Conservation (phyloP, 2,113 vertebrate species). For the Prietella phreatophila region DNA sequence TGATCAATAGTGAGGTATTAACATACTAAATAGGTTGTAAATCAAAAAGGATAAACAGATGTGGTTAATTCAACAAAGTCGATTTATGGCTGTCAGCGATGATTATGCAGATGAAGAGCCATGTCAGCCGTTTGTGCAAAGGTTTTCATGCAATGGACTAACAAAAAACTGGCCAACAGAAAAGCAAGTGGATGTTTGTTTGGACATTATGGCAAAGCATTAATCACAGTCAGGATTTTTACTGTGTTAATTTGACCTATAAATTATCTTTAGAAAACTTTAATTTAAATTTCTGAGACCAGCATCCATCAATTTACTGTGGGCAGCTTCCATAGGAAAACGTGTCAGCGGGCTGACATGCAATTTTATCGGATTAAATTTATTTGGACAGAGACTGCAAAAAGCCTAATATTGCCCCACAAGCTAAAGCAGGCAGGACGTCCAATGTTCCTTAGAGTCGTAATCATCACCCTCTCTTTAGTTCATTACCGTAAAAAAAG, state of each 20-base stretch:
- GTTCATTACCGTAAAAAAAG: neutral
- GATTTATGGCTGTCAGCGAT: constrained; percentile 43
- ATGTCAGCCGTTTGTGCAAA: constrained; percentile 37
- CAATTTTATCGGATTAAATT: constrained; percentile 24
- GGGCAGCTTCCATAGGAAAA: constrained; percentile 24
- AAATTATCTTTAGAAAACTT: constrained; percentile 42
- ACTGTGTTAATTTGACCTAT: constrained; percentile 32
- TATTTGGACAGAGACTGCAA: constrained; percentile 31
- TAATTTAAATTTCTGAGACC: constrained; percentile 37
- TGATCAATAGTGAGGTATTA: constrained; percentile 52
- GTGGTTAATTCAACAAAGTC: constrained; percentile 34
- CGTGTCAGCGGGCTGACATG: constrained; percentile 6
- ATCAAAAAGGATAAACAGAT: constrained; percentile 44
- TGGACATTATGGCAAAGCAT: neutral
- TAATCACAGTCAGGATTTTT: constrained; percentile 24
- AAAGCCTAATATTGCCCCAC: neutral
- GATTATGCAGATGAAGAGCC: constrained; percentile 40
- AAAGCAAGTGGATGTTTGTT: constrained; percentile 19
- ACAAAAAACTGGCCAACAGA: constrained; percentile 17
- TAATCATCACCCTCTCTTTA: neutral
- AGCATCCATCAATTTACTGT: constrained; percentile 32
- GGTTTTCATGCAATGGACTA: constrained; percentile 29
- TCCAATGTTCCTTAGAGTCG: neutral
- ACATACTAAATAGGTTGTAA: constrained; percentile 52
- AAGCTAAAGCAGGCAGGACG: neutral